A percentile compares a stretch with the other conserved stretches of the same genome.
phyloP scores from a whole-genome alignment of 1,140 invertebrate genomes.

The Kradibia gibbosae region DNA sequence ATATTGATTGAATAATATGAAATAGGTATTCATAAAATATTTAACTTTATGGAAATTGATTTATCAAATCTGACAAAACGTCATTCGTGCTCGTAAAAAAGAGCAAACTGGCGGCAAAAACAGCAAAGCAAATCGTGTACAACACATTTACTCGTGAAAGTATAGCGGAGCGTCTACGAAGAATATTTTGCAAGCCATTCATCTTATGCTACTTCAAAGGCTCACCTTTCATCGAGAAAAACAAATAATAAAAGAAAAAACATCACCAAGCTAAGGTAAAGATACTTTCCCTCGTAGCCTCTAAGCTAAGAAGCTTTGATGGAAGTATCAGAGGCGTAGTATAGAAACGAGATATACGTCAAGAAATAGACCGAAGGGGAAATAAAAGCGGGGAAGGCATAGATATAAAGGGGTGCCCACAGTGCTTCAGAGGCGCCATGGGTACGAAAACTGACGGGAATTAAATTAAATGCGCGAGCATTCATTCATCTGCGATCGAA shows the following conservation, averaged over 20 bases:
- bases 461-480: slow-evolving; percentile 60
- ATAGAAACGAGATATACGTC: background rate
- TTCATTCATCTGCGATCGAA: slow-evolving; percentile 42
- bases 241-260: background rate
- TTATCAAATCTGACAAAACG: background rate
- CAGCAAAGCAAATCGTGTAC: background rate
- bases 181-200: slow-evolving; percentile 9
- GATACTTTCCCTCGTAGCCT: background rate
- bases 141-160: slow-evolving; percentile 10
- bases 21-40: slow-evolving; percentile 7
- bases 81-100: background rate
- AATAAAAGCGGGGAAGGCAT: background rate
- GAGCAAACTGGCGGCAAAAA: background rate
- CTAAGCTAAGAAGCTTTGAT: background rate
- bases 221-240: slow-evolving; percentile 15
- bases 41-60: slow-evolving; percentile 7
- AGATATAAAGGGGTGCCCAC: slow-evolving; percentile 53
- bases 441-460: slow-evolving; percentile 56
- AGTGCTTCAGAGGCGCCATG: slow-evolving; percentile 51
- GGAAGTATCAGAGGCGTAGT: background rate
- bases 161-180: background rate
- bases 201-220: slow-evolving; percentile 6
- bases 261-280: background rate
- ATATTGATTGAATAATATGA: slow-evolving; percentile 1
- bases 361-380: background rate